Evolutionary conservation across 2,797 vertebrate genomes (phyloP).

Genomic region (Myotis planiceps): DNA sequence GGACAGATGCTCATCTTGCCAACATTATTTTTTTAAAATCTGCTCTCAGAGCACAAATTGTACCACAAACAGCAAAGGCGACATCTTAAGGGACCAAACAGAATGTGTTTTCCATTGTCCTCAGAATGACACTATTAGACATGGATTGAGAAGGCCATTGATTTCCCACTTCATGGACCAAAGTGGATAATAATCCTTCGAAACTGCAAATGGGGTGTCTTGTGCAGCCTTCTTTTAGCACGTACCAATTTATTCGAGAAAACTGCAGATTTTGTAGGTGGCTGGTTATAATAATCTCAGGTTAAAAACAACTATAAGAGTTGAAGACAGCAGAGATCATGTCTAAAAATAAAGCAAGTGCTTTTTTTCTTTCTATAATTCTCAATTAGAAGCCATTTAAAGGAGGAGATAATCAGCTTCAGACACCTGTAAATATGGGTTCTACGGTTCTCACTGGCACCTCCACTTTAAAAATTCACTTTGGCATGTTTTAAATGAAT

Average conservation of each 20-base stretch:
- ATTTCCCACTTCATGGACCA: constrained; percentile 31
- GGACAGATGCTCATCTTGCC: neutral
- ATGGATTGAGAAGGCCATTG: neutral
- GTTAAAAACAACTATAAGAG: constrained; percentile 74
- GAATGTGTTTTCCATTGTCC: constrained; percentile 5
- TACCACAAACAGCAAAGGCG: neutral
- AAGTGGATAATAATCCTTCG: constrained; percentile 20
- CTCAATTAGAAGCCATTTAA: constrained; percentile 71
- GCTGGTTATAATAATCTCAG: constrained; percentile 68
- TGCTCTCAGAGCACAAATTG: constrained; percentile 30
- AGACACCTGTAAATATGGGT: constrained; percentile 48
- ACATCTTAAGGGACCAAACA: constrained; percentile 25
- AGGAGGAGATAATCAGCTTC: constrained; percentile 59
- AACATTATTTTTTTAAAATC: neutral
- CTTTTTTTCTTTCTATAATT: constrained; percentile 55
- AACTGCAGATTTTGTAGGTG: constrained; percentile 73
- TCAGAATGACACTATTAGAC: constrained; percentile 50
- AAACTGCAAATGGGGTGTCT: constrained; percentile 42
- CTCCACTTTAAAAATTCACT: constrained; percentile 35
- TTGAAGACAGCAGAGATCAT: constrained; percentile 64
- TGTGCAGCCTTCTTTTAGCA: constrained; percentile 44
- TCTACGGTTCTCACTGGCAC: neutral
- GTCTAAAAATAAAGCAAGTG: constrained; percentile 76
- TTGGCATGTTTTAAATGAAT: constrained; percentile 11
- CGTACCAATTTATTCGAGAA: constrained; percentile 58